Base-by-base conservation (phyloP, 2,797 vertebrate genomes). In the Helostoma temminkii region DNA sequence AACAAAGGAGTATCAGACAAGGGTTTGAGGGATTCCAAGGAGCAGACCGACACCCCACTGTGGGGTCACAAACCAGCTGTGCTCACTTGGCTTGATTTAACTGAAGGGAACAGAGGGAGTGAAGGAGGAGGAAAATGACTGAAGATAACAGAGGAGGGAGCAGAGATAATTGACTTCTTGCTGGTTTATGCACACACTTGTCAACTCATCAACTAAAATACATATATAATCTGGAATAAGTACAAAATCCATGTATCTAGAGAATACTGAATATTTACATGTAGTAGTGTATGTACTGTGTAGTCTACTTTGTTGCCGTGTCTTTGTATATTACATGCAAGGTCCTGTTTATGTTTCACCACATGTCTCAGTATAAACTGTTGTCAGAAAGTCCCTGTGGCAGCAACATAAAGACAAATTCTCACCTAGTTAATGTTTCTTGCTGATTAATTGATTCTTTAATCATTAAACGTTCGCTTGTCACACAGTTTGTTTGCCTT, bases 21-120 rank as follows among this genome's bases (percentile, higher is more conserved):
- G 48, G 16, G 26, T 47, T n/a, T 15, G 64, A 61, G 60, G 57
- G 76, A 45, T 45, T 76, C 37, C 11, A 25, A 8, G 22, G 47
- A 74, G 64, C 48, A 71, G 49, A 63, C 24, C 14, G 37, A 64
- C 65, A 71, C 48, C 46, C 66, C 32, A 21, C 67, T 59, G 69
- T 76, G 69, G 81, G 76, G 78, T 58, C 77, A 64, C 59, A 67
- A 80, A 75, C 39, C 86, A 88, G 85, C 87, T 86, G 85, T 45
- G 71, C 63, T 82, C 70, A 62, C 65, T 69, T 54, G 58, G 68
- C 56, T 66, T 56, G 34, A 49, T 47, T 61, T 76, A 58, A 65
- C 48, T 54, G 50, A 60, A 36, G 22, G 37, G 52, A 53, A 59
- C 21, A 50, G 60, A 48, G 30, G 25, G 37, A 42, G 25, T 22